These are phyloP conservation scores for Thamnophis sirtalis DNA, from an alignment of 2,113 vertebrate species.

Conservation along the genomic window DNA sequence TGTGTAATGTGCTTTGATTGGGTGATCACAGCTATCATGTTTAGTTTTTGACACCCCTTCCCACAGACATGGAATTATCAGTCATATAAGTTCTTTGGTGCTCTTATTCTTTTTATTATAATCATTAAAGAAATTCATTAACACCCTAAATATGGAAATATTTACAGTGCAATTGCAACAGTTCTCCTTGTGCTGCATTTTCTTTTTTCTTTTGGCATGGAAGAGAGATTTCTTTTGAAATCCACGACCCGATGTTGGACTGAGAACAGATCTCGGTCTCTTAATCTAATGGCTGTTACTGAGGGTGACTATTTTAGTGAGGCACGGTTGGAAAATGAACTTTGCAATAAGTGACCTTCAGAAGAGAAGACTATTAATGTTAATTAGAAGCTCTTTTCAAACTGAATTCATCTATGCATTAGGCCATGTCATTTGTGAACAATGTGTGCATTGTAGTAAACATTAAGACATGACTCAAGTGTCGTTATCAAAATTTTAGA, in stretches of 20 bases:
- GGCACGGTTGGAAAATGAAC: slow-evolving; percentile 71
- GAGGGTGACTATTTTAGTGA: slow-evolving; percentile 67
- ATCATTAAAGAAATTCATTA: slow-evolving; percentile 57
- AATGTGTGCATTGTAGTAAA: slow-evolving; percentile 79
- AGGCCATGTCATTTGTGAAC: slow-evolving; percentile 78
- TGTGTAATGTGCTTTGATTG: background rate
- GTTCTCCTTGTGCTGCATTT: slow-evolving; percentile 59
- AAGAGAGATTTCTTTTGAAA: slow-evolving; percentile 67
- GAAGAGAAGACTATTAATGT: slow-evolving; percentile 87
- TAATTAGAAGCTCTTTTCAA: slow-evolving; percentile 92
- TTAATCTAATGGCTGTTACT: slow-evolving; percentile 75
- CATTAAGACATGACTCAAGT: slow-evolving; percentile 78
- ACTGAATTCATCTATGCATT: slow-evolving; percentile 88
- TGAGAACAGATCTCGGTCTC: slow-evolving; percentile 73
- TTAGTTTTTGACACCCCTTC: background rate
- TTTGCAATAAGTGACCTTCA: slow-evolving; percentile 83
- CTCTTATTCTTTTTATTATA: slow-evolving; percentile 16
- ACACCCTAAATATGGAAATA: slow-evolving; percentile 60
- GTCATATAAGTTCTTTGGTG: slow-evolving; percentile 9
- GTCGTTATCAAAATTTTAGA: slow-evolving; percentile 84
- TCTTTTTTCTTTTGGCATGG: slow-evolving; percentile 69
- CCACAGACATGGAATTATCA: background rate
- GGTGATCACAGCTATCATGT: background rate
- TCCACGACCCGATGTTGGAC: slow-evolving; percentile 67
- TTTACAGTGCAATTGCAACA: slow-evolving; percentile 59